phyloP scores from a whole-genome alignment of 2,113 vertebrate genomes.

The Ondatra zibethicus region DNA sequence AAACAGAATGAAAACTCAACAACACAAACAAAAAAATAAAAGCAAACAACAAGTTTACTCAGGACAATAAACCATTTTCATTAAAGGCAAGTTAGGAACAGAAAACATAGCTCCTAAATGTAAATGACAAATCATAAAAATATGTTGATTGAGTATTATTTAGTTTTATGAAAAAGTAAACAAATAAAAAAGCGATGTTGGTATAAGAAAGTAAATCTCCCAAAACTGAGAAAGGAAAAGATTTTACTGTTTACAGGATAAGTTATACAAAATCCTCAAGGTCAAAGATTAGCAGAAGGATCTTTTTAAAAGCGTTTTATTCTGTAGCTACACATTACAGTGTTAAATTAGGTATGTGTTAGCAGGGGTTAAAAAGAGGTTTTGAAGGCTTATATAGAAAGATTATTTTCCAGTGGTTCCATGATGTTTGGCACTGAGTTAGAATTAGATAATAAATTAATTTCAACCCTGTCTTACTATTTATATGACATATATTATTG shows the following conservation, averaged over 20 bases:
- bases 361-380: slow-evolving; percentile 14
- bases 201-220: neutral
- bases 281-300: slow-evolving; percentile 73
- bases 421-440: neutral
- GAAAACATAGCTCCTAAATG: neutral
- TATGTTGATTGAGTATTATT: slow-evolving; percentile 39
- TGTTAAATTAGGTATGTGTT: slow-evolving; percentile 31
- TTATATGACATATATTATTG: neutral
- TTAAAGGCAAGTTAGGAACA: slow-evolving; percentile 52
- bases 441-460: slow-evolving; percentile 21
- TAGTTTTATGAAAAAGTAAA: neutral
- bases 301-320: slow-evolving; percentile 74
- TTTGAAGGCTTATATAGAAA: slow-evolving; percentile 45
- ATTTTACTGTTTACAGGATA: slow-evolving; percentile 59
- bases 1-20: neutral
- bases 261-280: slow-evolving; percentile 48
- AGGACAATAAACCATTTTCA: slow-evolving; percentile 10
- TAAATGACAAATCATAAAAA: slow-evolving; percentile 67
- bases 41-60: neutral
- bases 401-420: slow-evolving; percentile 52
- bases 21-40: neutral
- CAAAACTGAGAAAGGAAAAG: slow-evolving; percentile 43
- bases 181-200: neutral
- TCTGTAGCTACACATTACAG: slow-evolving; percentile 47
- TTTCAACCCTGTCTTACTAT: neutral